phyloP scores from a whole-genome alignment of 2,113 vertebrate species.

The Indicator maculatus region DNA sequence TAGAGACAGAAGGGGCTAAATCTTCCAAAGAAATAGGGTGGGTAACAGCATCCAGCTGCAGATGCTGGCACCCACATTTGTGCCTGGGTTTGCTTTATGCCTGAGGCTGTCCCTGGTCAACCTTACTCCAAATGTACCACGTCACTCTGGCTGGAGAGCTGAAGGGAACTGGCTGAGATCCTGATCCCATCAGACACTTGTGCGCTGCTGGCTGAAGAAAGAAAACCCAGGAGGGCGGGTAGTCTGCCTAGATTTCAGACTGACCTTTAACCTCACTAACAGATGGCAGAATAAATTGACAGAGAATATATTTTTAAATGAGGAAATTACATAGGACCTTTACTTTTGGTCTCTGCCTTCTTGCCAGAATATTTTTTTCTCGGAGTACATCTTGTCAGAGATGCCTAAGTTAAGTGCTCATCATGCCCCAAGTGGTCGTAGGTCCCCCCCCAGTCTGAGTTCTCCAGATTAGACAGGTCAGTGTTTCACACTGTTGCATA shows the following conservation, averaged over 20 bases:
- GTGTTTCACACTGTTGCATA: neutral
- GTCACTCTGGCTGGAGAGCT: neutral
- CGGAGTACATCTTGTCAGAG: neutral
- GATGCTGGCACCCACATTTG: neutral
- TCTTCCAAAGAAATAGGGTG: neutral
- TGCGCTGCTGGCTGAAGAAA: neutral
- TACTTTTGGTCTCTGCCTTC: neutral
- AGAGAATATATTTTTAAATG: neutral
- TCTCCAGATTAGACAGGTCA: neutral
- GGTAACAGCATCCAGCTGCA: neutral
- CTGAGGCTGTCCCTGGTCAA: neutral
- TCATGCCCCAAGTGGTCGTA: neutral
- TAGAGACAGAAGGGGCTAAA: neutral
- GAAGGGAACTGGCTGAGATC: neutral
- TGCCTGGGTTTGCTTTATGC: neutral
- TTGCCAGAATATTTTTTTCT: neutral
- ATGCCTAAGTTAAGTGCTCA: neutral
- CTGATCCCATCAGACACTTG: neutral
- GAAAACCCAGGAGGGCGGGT: neutral
- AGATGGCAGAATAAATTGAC: neutral
- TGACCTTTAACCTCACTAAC: neutral
- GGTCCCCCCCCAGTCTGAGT: neutral
- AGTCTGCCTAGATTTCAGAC: neutral
- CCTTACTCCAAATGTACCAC: rapidly evolving
- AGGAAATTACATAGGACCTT: neutral